Conservation (phyloP, 2,797 vertebrate species). For the Margarornis squamiger region DNA sequence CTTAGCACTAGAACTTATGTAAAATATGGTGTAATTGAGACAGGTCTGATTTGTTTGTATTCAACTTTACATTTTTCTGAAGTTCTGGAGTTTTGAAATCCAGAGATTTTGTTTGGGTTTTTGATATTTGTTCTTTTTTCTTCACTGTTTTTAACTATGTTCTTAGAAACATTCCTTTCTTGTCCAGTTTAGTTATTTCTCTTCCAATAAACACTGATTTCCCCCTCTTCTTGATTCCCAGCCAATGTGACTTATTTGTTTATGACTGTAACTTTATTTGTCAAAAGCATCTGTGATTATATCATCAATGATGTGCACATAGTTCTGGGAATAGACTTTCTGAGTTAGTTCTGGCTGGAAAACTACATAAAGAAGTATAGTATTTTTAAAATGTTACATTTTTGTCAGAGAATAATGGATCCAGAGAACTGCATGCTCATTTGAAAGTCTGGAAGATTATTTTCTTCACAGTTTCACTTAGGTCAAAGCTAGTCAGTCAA, state of each 20-base stretch:
- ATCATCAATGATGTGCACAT: not conserved
- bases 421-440: not conserved
- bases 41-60: not conserved
- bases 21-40: not conserved
- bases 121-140: not conserved
- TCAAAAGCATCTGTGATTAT: slow-evolving; percentile 34
- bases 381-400: not conserved
- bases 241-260: slow-evolving; percentile 33
- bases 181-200: slow-evolving; percentile 16
- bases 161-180: not conserved
- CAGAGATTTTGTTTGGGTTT: not conserved
- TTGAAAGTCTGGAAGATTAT: not conserved
- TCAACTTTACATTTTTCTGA: not conserved
- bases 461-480: not conserved
- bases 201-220: slow-evolving; percentile 16
- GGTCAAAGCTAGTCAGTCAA: not conserved
- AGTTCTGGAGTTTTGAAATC: not conserved
- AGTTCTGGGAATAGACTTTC: slow-evolving; percentile 33
- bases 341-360: not conserved
- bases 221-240: not conserved
- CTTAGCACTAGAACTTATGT: not conserved
- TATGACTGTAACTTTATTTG: slow-evolving; percentile 42
- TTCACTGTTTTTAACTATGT: not conserved
- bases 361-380: not conserved
- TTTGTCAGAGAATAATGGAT: not conserved